Percentiles rank a stretch among this genome's conserved stretches.
Evolutionary conservation across 2,888 invertebrate species (phyloP).

Genomic region (Timema podura): DNA sequence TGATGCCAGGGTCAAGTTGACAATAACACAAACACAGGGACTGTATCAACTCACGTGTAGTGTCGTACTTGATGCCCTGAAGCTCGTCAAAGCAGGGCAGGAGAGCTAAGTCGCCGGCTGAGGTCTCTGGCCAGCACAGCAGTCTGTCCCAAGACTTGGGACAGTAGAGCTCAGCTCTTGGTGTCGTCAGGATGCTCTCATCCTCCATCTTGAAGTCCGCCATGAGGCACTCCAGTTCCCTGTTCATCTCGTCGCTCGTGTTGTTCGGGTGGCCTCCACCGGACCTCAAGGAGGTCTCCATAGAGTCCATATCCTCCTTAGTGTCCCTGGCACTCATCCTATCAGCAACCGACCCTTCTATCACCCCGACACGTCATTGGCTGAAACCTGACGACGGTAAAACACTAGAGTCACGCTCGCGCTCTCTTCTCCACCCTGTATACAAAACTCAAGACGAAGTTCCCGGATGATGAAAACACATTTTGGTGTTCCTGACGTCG

Average conservation of each 20-base stretch:
- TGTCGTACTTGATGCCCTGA: constrained; percentile 73
- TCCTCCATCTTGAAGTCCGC: neutral
- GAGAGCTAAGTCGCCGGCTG: constrained; percentile 61
- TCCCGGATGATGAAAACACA: too few species aligned
- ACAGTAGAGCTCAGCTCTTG: constrained; percentile 45
- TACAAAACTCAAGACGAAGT: too few species aligned
- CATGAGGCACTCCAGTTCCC: constrained; percentile 6
- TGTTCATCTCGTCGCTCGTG: neutral
- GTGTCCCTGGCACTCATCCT: too few species aligned
- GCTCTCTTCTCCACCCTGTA: too few species aligned
- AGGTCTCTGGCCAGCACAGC: constrained; percentile 80
- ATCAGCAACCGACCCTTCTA: too few species aligned
- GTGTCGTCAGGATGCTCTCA: neutral
- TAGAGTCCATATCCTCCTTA: too few species aligned
- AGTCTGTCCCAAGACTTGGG: constrained; percentile 69
- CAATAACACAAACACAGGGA: neutral
- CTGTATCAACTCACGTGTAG: constrained; percentile 65
- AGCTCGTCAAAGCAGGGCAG: constrained; percentile 77
- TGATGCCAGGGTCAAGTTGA: neutral
- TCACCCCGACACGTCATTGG: too few species aligned
- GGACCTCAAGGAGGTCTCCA: too few species aligned
- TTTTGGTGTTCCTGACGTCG: too few species aligned
- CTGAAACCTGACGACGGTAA: too few species aligned
- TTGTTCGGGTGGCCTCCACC: neutral
- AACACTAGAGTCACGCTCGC: too few species aligned